A percentile compares a stretch with the other conserved stretches of the same genome.
phyloP scores from a whole-genome alignment of 2,888 invertebrate species.

The Melanargia galathea region DNA sequence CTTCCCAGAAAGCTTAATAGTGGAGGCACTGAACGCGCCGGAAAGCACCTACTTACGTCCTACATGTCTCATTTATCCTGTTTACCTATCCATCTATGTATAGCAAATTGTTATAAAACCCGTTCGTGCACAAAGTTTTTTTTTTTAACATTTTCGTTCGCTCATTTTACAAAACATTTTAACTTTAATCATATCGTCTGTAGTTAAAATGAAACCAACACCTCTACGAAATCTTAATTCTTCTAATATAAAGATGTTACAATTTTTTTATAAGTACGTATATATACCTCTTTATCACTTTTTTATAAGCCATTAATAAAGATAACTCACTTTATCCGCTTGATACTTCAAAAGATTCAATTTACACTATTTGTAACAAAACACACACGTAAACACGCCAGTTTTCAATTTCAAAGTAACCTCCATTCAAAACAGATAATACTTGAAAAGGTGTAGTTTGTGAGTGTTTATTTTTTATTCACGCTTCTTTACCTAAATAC shows the following conservation, averaged over 20 bases:
- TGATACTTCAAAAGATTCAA: background rate
- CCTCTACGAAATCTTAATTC: background rate
- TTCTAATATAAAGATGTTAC: background rate
- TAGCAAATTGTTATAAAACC: background rate
- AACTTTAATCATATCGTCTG: background rate
- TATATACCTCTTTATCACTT: background rate
- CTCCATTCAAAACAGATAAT: background rate
- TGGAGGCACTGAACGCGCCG: background rate
- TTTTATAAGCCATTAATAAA: background rate
- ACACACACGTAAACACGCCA: background rate
- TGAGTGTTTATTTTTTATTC: background rate
- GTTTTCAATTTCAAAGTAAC: background rate
- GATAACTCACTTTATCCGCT: background rate
- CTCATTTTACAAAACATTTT: background rate
- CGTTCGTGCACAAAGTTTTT: no score
- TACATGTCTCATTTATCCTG: conserved; percentile 1
- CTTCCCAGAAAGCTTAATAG: conserved; percentile 21
- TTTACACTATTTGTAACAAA: conserved; percentile 8
- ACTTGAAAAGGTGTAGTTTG: background rate
- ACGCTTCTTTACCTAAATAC: background rate
- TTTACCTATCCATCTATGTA: background rate
- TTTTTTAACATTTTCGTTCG: background rate
- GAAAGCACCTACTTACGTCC: background rate
- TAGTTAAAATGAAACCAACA: no score
- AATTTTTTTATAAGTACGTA: background rate